Percentiles rank a stretch among this genome's conserved stretches.
Evolutionary conservation across 2,113 vertebrate genomes (phyloP).

Genomic region (Athene cunicularia): DNA sequence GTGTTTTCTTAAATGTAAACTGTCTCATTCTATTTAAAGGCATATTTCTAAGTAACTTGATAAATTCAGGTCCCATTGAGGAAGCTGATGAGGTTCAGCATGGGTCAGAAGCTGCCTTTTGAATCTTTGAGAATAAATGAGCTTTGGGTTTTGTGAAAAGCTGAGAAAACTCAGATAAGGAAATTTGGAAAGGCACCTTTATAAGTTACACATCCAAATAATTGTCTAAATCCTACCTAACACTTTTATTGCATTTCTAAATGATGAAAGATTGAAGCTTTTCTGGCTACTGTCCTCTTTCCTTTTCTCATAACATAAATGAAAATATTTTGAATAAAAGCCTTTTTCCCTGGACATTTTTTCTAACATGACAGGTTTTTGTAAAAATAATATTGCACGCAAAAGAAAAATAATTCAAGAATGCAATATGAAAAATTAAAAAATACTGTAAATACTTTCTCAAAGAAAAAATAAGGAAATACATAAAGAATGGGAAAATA

Average conservation of each 20-base stretch:
- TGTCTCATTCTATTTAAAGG: background rate
- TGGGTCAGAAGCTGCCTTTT: background rate
- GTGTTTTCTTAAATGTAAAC: background rate
- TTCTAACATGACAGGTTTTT: background rate
- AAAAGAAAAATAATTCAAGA: background rate
- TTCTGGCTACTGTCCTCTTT: fast-evolving
- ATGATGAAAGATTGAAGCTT: background rate
- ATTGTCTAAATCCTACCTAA: background rate
- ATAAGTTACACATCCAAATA: background rate
- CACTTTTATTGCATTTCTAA: background rate
- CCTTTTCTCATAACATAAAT: background rate
- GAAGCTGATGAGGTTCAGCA: background rate
- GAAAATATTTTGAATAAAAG: background rate
- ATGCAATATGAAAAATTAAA: background rate
- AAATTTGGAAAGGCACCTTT: background rate
- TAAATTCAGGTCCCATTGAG: background rate
- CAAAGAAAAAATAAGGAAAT: background rate
- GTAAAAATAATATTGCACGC: background rate
- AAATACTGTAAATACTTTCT: background rate
- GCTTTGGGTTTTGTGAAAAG: background rate
- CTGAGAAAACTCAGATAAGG: background rate
- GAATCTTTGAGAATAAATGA: background rate
- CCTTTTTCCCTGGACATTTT: fast-evolving
- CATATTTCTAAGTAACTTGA: background rate
- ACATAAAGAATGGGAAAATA: background rate